These are phyloP conservation scores for Camelus dromedarius DNA, from an alignment of 2,113 vertebrate species.

Conservation along the genomic window DNA sequence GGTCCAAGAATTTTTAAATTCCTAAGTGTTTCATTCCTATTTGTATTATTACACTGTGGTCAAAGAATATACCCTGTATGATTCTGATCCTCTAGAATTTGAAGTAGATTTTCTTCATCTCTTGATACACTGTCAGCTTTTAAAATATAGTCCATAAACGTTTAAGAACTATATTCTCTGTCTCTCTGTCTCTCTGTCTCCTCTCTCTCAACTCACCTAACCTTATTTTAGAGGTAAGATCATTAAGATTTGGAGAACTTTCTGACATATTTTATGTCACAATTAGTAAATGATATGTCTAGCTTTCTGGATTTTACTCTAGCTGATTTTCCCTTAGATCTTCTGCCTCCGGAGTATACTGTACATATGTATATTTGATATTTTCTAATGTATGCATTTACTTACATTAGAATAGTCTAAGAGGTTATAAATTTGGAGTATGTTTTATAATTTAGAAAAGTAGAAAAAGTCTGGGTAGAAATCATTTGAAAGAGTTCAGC, in stretches of 20 bases:
- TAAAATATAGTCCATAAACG: neutral
- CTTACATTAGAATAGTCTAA: neutral
- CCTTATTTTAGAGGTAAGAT: neutral
- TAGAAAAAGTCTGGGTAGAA: neutral
- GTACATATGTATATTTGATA: neutral
- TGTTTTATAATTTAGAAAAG: slow-evolving; percentile 27
- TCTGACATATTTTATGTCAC: neutral
- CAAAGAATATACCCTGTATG: neutral
- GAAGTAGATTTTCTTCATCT: neutral
- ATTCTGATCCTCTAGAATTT: neutral
- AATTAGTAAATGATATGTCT: neutral
- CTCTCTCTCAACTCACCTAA: neutral
- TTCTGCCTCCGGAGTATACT: neutral
- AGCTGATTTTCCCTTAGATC: neutral
- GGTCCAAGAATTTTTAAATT: neutral
- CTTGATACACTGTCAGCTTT: neutral
- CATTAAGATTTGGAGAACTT: neutral
- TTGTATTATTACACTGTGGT: neutral
- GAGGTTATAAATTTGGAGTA: neutral
- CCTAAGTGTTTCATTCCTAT: neutral
- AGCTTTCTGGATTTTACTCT: neutral
- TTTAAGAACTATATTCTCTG: neutral
- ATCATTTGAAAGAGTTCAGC: neutral
- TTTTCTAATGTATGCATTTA: neutral
- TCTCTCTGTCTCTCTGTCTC: too few species aligned